Base-by-base conservation (phyloP, 1,140 invertebrate genomes). In the Saccostrea glomerata region DNA sequence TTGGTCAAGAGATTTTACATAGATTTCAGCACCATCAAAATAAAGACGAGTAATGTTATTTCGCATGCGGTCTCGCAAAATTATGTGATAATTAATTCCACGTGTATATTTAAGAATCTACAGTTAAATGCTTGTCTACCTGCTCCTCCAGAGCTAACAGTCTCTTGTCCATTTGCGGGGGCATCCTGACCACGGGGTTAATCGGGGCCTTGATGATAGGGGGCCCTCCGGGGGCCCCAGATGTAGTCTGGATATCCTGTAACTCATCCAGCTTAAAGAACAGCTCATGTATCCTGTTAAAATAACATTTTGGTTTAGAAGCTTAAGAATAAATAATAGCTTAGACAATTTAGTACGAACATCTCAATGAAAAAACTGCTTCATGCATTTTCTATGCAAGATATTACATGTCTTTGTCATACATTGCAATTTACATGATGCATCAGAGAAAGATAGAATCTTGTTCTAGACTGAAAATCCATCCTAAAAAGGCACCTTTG, bases 81-180 rank as follows among this genome's bases (percentile, higher is more conserved):
- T 36, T 36, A 36, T 2, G 30, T 36, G 30, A 36, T 36, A 36
- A 36, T 36, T 36, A 36, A 36, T 36, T 36, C 30, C 30, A 36
- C 30, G 30, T 36, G 30, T 36, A 36, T 36, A 36, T 36, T 36
- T 36, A 36, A 2, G 30, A 36, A 11, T 60, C 58, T 17, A 20
- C 58, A 63, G 58, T 17, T 0, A 20, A 63, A n/a, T 20, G 58
- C n/a, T 20, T 17, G 13, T 23, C 11, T 13, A 94, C 93, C 91
- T 93, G 92, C 58, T 91, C 90, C 82, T 94, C 93, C 17, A 94
- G 56, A 25, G 82, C 85, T 4, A 85, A 66, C 13, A 94, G 84
- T 88, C 92, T 90, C 11, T 88, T 88, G 2, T 94, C 92, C 23
- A 93, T 73, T 83, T 92, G 87, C 20, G 91, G 90, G 15, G 93